Evolutionary conservation across 2,888 invertebrate species (phyloP).

Genomic region (Drosophila lacicola): DNA sequence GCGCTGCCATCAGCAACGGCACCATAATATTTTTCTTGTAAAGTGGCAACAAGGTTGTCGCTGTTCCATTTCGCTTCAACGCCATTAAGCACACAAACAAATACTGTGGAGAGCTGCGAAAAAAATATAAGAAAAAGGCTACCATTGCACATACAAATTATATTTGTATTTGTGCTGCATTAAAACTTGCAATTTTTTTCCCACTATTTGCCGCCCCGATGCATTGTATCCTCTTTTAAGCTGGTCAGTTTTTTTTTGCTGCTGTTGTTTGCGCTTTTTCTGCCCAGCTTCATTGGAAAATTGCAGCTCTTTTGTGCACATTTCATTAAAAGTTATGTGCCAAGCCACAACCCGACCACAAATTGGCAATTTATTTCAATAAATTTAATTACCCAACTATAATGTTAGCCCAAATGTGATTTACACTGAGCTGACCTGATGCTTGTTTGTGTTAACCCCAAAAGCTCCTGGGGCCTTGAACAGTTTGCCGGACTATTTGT

Average conservation of each 20-base stretch:
- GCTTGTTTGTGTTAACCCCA: slow-evolving; percentile 18
- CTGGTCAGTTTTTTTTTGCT: not conserved
- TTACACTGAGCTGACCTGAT: slow-evolving; percentile 10
- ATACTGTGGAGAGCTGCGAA: slow-evolving; percentile 2
- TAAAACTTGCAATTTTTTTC: slow-evolving; percentile 32
- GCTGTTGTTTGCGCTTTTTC: slow-evolving; percentile 8
- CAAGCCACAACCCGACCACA: slow-evolving; percentile 36
- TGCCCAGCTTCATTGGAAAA: slow-evolving; percentile 26
- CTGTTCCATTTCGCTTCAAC: slow-evolving; percentile 50
- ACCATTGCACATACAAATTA: slow-evolving; percentile 38
- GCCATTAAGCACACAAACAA: slow-evolving; percentile 58
- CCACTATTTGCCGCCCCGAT: slow-evolving; percentile 4
- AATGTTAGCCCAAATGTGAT: slow-evolving; percentile 43
- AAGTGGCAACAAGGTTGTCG: slow-evolving; percentile 63
- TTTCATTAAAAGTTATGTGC: slow-evolving; percentile 62
- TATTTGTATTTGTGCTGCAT: slow-evolving; percentile 41
- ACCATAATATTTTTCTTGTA: slow-evolving; percentile 60
- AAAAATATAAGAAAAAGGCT: slow-evolving; percentile 13
- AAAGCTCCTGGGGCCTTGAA: slow-evolving; percentile 18
- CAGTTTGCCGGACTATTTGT: slow-evolving; percentile 47
- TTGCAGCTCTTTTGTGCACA: slow-evolving; percentile 24
- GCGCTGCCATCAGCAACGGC: slow-evolving; percentile 42
- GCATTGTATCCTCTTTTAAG: slow-evolving; percentile 13
- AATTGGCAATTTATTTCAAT: slow-evolving; percentile 76
- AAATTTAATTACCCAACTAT: slow-evolving; percentile 66